Evolutionary conservation across 37 sponge, comb jelly and placozoan genomes (phyloP).

Genomic region (Chondrilla cf. caribensis): DNA sequence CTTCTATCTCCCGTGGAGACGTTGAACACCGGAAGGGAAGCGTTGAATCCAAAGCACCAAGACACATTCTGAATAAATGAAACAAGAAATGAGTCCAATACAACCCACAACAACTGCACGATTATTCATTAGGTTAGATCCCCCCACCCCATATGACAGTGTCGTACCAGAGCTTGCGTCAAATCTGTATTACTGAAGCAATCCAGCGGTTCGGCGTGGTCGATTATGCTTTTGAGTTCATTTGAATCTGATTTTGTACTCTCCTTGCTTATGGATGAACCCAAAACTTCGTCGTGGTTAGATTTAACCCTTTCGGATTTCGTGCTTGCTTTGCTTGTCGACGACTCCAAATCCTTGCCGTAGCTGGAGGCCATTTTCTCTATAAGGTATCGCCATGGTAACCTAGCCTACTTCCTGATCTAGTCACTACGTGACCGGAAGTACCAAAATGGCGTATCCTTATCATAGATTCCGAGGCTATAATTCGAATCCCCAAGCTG

Average conservation of each 20-base stretch:
- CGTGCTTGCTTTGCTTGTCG: not conserved
- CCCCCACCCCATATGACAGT: not conserved
- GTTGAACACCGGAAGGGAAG: conserved; percentile 73
- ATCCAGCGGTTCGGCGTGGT: conserved; percentile 5
- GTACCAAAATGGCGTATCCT: not conserved
- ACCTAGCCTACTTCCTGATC: not conserved
- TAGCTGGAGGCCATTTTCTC: not conserved
- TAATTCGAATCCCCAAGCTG: not conserved
- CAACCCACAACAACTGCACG: not conserved
- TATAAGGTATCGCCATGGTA: not conserved
- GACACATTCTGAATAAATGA: conserved; percentile 45
- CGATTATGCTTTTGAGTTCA: conserved; percentile 22
- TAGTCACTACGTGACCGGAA: not conserved
- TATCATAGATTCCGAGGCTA: no score
- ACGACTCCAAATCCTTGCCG: not conserved
- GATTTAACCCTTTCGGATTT: no score
- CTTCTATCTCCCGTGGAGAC: conserved; percentile 64
- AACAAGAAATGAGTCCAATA: not conserved
- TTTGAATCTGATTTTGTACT: not conserved
- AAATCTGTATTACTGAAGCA: not conserved
- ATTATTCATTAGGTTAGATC: no score
- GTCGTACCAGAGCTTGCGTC: conserved; percentile 10
- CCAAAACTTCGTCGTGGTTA: not conserved
- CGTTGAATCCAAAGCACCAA: conserved; percentile 82
- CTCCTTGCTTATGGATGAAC: not conserved